These are phyloP conservation scores for Probaryconus sp. DNA, from an alignment of 1,140 invertebrate species.

Conservation along the genomic window DNA sequence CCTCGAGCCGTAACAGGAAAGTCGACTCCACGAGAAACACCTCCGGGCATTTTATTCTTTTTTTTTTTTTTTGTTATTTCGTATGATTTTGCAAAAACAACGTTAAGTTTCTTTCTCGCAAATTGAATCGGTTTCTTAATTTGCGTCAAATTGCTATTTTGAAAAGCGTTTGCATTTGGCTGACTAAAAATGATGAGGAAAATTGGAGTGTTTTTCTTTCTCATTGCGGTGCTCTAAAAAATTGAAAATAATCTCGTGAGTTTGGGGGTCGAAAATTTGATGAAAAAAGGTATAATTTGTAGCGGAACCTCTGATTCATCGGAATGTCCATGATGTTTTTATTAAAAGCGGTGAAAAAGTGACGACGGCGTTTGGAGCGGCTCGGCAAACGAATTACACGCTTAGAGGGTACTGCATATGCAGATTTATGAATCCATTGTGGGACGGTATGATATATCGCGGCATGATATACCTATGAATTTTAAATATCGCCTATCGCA, in stretches of 20 bases:
- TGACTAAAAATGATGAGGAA: too few relatives aligned
- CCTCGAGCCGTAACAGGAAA: too few relatives aligned
- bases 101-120: too few relatives aligned
- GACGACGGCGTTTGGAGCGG: slow-evolving; percentile 18
- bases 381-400: slow-evolving; percentile 57
- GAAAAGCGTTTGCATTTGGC: too few relatives aligned
- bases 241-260: background rate
- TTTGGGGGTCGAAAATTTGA: slow-evolving; percentile 23
- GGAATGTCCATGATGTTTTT: slow-evolving; percentile 48
- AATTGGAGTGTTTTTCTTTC: too few relatives aligned
- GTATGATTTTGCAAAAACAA: too few relatives aligned
- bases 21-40: too few relatives aligned
- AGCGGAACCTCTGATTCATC: slow-evolving; percentile 22
- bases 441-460: slow-evolving; percentile 51
- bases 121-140: too few relatives aligned
- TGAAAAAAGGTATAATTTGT: slow-evolving; percentile 41
- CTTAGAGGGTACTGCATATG: slow-evolving; percentile 41
- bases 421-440: slow-evolving; percentile 58
- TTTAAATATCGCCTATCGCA: slow-evolving; percentile 54
- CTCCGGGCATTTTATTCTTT: too few relatives aligned
- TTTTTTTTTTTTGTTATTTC: too few relatives aligned
- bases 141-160: too few relatives aligned
- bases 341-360: slow-evolving; percentile 48
- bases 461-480: slow-evolving; percentile 55
- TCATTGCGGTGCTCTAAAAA: background rate